A percentile compares a stretch with the other conserved stretches of the same genome.
These are phyloP conservation scores for Timema podura DNA, from an alignment of 2,888 invertebrate species.

Conservation along the genomic window DNA sequence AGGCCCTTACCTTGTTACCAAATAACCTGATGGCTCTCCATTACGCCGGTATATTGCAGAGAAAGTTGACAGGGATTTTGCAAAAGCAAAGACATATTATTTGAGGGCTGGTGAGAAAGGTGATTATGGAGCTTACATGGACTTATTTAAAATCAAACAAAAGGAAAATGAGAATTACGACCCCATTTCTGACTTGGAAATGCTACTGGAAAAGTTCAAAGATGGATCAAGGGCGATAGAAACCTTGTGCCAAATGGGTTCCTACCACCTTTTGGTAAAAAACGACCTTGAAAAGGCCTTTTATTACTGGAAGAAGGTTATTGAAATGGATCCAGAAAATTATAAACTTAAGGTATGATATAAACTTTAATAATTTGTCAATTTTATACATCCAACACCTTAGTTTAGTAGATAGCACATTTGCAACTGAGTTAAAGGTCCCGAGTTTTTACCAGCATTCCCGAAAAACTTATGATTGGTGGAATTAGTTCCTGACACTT, in stretches of 20 bases:
- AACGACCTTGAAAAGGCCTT: constrained; percentile 11
- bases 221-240: not conserved
- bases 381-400: no score
- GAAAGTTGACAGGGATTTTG: not conserved
- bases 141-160: constrained; percentile 9
- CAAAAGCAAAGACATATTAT: constrained; percentile 16
- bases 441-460: no score
- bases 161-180: constrained; percentile 2
- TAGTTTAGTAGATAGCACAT: no score
- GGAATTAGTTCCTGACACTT: no score
- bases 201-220: not conserved
- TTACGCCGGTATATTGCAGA: not conserved
- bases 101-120: constrained; percentile 14
- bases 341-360: not conserved
- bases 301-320: not conserved
- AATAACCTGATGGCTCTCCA: no score
- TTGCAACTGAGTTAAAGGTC: no score
- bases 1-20: no score
- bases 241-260: constrained; percentile 7
- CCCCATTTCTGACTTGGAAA: constrained; percentile 14
- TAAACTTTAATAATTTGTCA: no score
- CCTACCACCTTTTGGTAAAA: constrained; percentile 9
- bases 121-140: constrained; percentile 18
- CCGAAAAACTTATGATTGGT: no score
- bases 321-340: not conserved